Base-by-base conservation (phyloP, 2,888 invertebrate species). In the Ormyrus rosae region DNA sequence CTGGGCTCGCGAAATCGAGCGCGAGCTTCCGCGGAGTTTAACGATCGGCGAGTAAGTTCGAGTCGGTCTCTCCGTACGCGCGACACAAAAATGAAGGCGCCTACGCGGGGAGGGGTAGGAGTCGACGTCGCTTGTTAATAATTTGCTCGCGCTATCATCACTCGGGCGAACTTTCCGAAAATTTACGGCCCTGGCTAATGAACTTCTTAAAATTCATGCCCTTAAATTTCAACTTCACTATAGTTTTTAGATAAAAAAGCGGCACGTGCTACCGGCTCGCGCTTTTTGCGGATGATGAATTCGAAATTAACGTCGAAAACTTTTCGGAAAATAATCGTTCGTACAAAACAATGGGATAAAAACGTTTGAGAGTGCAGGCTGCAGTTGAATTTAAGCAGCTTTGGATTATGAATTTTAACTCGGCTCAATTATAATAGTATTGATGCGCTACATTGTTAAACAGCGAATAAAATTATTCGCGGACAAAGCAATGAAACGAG, bases 21-120 rank as follows among this genome's bases (percentile, higher is more conserved):
- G 19, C 70, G 77, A 73, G 69, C 51, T 70, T 65, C 55, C 46
- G 6, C n/a, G 34, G 60, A 78, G 79, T 80, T 77, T 68, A 68
- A 73, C 78, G 81, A 73, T 68, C 65, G 77, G 69, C 81, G 19
- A 19, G 19, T 72, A 69, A 81, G 64, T 73, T 77, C 63, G 50
- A 56, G 48, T 58, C 68, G 63, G 69, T 74, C 34, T 46, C 46
- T 6, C 34, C 7, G 13, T 19, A 13, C n/a, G 13, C 50, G 11
- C 55, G 45, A 10, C 34, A 19, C 19, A 53, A 48, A 68, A 78
- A 75, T 46, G 56, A 68, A 68, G 11, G 51, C 55, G 19, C 8
- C 34, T 50, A 53, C 74, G 53, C n/a, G 74, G 2, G 19, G 19
- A 19, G 19, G 19, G 19, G 19, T 19, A 1, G 19, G 0, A 19